Percentiles rank a stretch among this genome's conserved stretches.
These are phyloP conservation scores for Hemibagrus guttatus DNA, from an alignment of 2,797 vertebrate species.

Conservation along the genomic window DNA sequence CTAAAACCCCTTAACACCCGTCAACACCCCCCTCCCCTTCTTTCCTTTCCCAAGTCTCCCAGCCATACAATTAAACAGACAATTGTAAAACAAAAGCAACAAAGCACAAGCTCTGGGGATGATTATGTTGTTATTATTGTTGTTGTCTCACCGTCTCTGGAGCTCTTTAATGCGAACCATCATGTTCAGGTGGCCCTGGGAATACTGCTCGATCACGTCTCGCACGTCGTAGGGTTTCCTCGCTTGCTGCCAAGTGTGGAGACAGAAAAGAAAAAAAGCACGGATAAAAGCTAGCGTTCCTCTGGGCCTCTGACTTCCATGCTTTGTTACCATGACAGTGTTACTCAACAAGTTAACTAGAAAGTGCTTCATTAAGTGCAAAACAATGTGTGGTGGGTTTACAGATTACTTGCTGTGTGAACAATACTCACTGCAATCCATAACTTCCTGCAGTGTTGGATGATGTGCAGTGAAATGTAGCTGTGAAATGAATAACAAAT, in stretches of 20 bases:
- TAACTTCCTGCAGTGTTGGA: background rate
- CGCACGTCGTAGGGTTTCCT: conserved; percentile 76
- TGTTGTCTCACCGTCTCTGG: conserved; percentile 73
- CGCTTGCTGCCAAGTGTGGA: conserved; percentile 70
- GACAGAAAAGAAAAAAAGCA: conserved; percentile 19
- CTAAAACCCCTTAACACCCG: background rate
- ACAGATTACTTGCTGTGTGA: background rate
- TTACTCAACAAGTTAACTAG: conserved; percentile 30
- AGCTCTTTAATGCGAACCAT: conserved; percentile 81
- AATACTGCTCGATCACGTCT: conserved; percentile 80
- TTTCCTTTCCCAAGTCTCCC: conserved; percentile 13
- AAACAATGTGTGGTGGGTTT: background rate
- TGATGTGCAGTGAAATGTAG: background rate
- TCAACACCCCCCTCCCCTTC: background rate
- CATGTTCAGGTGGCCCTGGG: conserved; percentile 81
- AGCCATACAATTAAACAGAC: background rate
- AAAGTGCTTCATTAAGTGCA: background rate
- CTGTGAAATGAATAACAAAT: background rate
- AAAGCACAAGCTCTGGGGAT: conserved; percentile 2
- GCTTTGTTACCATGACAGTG: conserved; percentile 57
- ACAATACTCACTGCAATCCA: background rate
- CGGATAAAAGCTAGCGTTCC: conserved; percentile 51
- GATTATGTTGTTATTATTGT: conserved; percentile 2
- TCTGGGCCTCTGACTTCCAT: conserved; percentile 62
- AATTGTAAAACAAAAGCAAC: background rate